Base-by-base conservation (phyloP, 2,888 invertebrate species). In the Flexamia atlantica region DNA sequence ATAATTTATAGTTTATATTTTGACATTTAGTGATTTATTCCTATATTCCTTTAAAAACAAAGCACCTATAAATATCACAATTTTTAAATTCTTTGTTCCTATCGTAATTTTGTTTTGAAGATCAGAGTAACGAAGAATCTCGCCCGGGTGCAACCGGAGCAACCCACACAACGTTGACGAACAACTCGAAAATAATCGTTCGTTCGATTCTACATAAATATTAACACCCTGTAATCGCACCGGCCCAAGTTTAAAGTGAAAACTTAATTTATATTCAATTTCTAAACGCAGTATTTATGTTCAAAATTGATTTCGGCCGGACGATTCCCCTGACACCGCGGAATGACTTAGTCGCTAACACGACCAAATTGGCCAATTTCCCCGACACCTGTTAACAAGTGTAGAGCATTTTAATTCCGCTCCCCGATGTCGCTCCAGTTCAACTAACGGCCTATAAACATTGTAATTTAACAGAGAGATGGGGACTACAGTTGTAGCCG, bases 361-460 rank as follows among this genome's bases (percentile, higher is more conserved):
- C 28, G 64, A 28, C 64, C 28, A 64, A 64, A 64, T 64, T 64
- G 64, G 64, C 64, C 64, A 64, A 64, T 64, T 28, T 64, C 14
- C 64, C 12, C 64, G 64, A 64, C 64, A 64, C 64, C 64, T 64
- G 53, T 53, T 64, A 57, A 4, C 17, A 12, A 64, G 64, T 28
- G 64, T 28, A 64, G 28, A 30, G 30, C 28, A 64, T 64, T 25
- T 64, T 64, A 64, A 64, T 28, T 57, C 17, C 57, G 57, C 23
- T 25, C 57, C 57, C 20, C 5, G 23, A 12, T 23, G 23, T 57
- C 64, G 64, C 28, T 28, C 64, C 28, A 14, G 25, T 64, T 7
- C 14, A 14, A 20, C 30, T 25, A 28, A 64, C 28, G 28, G 64
- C 10, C 64, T 30, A 23, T 57, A 57, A 57, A 57, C 57, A 57